Evolutionary conservation across 64 coral and sea anemone species (phyloP).

Genomic region (Porites australiensis): DNA sequence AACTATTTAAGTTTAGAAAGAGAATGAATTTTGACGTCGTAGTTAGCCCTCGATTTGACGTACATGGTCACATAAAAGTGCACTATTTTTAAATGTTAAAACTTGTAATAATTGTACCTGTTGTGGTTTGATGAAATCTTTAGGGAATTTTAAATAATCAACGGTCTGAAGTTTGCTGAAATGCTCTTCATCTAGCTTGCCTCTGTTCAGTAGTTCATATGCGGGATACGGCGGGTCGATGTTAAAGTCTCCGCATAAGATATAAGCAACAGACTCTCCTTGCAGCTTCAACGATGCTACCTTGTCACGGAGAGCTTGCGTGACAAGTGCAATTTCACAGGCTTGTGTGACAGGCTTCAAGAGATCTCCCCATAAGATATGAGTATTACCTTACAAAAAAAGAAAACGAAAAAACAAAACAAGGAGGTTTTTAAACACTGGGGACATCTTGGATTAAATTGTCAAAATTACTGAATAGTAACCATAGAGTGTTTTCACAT

Average conservation of each 20-base stretch:
- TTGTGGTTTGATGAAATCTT: background rate
- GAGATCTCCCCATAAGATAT: constrained; percentile 25
- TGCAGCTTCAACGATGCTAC: background rate
- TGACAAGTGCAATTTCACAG: constrained; percentile 32
- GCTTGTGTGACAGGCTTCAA: constrained; percentile 29
- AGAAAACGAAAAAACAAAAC: background rate
- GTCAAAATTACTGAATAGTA: too few relatives aligned
- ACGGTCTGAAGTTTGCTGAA: constrained; percentile 25
- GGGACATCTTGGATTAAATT: background rate
- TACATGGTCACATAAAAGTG: too few relatives aligned
- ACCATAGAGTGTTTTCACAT: too few relatives aligned
- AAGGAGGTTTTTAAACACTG: background rate
- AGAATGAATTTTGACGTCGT: too few relatives aligned
- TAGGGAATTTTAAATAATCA: constrained; percentile 56
- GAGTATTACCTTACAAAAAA: constrained; percentile 11
- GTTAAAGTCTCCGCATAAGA: constrained; percentile 52
- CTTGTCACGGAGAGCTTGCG: background rate
- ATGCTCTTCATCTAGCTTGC: constrained; percentile 3
- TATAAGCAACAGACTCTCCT: background rate
- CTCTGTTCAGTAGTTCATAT: background rate
- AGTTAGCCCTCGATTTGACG: too few relatives aligned
- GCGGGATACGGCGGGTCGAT: background rate
- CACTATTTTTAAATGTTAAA: too few relatives aligned
- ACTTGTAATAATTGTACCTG: background rate
- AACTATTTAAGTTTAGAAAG: too few relatives aligned